Evolutionary conservation across 92 coral and sea anemone genomes (phyloP), one percentile per base, ranked within the genome.

Genomic region (Virgularia gustaviana): DNA sequence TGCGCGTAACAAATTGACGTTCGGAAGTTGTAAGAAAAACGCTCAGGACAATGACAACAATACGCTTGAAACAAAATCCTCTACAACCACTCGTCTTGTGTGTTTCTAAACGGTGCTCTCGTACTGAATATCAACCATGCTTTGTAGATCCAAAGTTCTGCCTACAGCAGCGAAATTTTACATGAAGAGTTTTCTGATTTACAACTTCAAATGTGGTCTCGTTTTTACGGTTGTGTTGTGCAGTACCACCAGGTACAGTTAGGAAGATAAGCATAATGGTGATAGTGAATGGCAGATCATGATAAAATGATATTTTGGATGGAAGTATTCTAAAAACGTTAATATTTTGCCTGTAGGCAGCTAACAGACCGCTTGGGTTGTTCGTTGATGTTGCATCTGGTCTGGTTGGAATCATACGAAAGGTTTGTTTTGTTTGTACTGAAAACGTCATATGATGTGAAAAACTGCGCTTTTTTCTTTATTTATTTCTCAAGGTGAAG

Each of bases 221-320:
- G 84, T 79, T 92, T 92, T 76, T 87, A 84, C 56, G 85, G 91
- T 19, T 92, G 83, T 74, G 98, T 92, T 49, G 89, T 86, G 27
- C 98, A 92, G 63, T 92, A 92, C 67, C 98, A 89, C 66, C 88
- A 89, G 79, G 98, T 92, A n/a, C n/a, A n/a, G n/a, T n/a, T n/a
- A n/a, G n/a, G n/a, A 20, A 8, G 9, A 6, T 9, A 9, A 6
- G 12, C 16, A 2, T 2, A n/a, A 13, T 28, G 35, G 53, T 41
- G 11, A 27, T 53, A 36, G 22, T 28, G 9, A 7, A 5, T 58
- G 9, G 10, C 28, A 19, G 52, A 9, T 32, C 0, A 30, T 70
- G 3, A 70, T 15, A 13, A 28, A 16, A 15, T 0, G 44, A 53
- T 4, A 22, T 5, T 16, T 42, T 61, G 8, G n/a, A 23, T 27